Evolutionary conservation across 2,797 vertebrate species (phyloP).

Genomic region (Dipus sagitta): DNA sequence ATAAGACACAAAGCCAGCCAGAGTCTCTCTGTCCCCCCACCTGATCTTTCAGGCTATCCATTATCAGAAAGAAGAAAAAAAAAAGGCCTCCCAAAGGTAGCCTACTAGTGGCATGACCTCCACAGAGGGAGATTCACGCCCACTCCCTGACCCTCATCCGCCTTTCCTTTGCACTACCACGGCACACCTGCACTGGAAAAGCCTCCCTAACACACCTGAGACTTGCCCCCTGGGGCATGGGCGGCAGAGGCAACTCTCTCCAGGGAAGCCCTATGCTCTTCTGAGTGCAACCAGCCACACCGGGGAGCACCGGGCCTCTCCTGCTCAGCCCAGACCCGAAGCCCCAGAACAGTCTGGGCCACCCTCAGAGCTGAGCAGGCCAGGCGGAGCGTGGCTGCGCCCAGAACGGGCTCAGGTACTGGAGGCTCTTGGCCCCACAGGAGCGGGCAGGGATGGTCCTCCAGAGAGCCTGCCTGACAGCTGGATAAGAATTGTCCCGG

Average conservation of each 20-base stretch:
- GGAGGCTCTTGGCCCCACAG: too few relatives aligned
- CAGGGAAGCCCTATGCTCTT: not conserved
- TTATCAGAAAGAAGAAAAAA: not conserved
- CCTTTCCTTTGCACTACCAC: fast-evolving
- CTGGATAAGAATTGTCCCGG: not conserved
- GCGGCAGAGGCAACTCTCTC: not conserved
- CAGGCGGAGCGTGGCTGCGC: not conserved
- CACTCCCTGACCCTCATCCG: not conserved
- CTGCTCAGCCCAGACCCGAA: not conserved
- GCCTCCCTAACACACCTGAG: not conserved
- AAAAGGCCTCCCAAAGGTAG: not conserved
- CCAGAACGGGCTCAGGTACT: not conserved
- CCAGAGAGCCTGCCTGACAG: not conserved
- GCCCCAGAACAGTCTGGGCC: not conserved
- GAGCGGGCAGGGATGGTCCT: too few relatives aligned
- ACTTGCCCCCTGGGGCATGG: not conserved
- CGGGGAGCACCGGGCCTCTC: not conserved
- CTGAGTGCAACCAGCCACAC: not conserved
- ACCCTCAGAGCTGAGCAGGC: not conserved
- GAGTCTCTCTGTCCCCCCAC: not conserved
- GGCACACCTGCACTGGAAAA: not conserved
- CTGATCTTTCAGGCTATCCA: not conserved
- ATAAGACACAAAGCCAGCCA: not conserved
- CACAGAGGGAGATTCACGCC: fast-evolving
- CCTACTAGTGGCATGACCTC: not conserved